Conservation (phyloP, 2,113 vertebrate genomes). For the Hiodon tergisus region DNA sequence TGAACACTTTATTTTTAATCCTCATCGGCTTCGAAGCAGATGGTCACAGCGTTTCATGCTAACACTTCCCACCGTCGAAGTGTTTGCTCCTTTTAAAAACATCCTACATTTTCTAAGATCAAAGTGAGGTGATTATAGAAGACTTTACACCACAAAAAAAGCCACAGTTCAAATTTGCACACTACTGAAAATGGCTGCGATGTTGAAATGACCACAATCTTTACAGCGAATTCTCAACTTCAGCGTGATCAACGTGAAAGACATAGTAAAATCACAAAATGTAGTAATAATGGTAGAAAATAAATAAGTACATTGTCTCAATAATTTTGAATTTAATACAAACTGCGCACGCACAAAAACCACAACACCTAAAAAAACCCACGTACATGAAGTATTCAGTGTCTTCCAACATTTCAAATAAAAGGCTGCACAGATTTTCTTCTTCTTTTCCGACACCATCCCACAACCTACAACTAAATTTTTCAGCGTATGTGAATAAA, state of each 20-base stretch:
- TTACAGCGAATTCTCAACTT: neutral
- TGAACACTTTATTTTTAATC: conserved; percentile 39
- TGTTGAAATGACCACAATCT: conserved; percentile 2
- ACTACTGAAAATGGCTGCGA: neutral
- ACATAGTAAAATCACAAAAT: neutral
- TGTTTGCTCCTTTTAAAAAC: neutral
- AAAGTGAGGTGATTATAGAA: no score
- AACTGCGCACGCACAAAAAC: neutral
- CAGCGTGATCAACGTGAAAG: neutral
- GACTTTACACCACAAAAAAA: no score
- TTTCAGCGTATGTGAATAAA: no score
- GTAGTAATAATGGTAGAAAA: neutral
- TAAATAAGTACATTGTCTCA: neutral
- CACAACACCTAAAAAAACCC: neutral
- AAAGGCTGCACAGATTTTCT: neutral
- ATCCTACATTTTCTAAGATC: no score
- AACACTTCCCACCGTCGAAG: conserved; percentile 21
- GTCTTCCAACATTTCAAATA: neutral
- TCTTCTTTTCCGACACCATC: neutral
- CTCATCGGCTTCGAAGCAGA: conserved; percentile 43
- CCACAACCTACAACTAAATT: neutral
- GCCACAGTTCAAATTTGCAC: conserved; percentile 1
- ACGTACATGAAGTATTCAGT: neutral
- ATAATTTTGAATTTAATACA: neutral
- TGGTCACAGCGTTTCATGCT: conserved; percentile 31